Base-by-base conservation (phyloP, 30 jellyfish, hydroid and myxozoan genomes). In the Aurelia aurita complex sp. Pacific region DNA sequence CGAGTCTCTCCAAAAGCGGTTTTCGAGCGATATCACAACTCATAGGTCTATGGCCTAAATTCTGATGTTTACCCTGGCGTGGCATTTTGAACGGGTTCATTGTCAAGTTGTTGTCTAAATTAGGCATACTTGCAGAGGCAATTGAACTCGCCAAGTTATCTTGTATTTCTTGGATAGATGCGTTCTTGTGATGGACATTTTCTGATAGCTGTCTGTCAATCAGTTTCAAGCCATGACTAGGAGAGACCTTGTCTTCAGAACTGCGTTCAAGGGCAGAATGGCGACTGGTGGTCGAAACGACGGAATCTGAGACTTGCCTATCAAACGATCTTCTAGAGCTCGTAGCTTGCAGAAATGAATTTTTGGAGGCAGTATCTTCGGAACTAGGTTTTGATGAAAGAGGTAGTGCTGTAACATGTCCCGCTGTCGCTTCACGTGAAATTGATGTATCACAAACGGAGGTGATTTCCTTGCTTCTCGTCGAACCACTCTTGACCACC, bases 31-130 rank as follows among this genome's bases (percentile, higher is more conserved):
- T 76, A 38, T 67, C 91, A 32, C 73, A 69, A 64, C 92, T 83
- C 92, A 83, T 60, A n/a, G 92, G 92, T 16, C 85, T 51, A 59
- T 67, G 90, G 23, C 81, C 92, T 62, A 69, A 60, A 36, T 72
- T 72, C 64, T 83, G 92, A 43, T 70, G 66, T 55, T 62, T 83
- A 33, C 69, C 64, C 18, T 74, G 11, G 63, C 80, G 38, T 57
- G 67, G 74, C 70, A 64, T 16, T 50, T 83, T 76, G 69, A 83
- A 83, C 13, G 92, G 92, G 29, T 67, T 83, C 80, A 59, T 71
- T 12, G 64, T 60, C 63, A 83, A 60, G 8, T 61, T 71, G 74
- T 46, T 46, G 12, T 73, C 86, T 33, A 71, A 85, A 42, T 72
- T 72, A 10, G 92, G 80, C 80, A 83, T 13, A 57, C 92, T 83